Evolutionary conservation across 2,888 invertebrate species (phyloP).

Genomic region (Lordiphosa fenestrarum): DNA sequence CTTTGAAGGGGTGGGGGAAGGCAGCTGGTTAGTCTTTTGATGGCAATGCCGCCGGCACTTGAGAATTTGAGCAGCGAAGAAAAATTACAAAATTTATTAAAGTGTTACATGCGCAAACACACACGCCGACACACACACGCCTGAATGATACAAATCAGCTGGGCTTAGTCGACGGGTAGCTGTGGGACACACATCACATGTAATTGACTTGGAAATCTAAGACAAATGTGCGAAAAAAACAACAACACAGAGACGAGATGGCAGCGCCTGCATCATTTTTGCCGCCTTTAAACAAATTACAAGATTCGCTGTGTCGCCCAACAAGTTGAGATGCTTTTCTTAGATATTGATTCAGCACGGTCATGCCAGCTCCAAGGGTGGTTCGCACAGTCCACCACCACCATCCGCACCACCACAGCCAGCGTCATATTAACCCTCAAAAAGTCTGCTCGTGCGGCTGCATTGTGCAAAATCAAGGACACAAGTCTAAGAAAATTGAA

Average conservation of each 20-base stretch:
- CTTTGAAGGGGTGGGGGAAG: background rate
- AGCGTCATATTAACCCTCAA: too few relatives aligned
- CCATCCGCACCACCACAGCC: background rate
- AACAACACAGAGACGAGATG: background rate
- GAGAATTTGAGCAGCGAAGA: conserved; percentile 36
- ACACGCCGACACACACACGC: background rate
- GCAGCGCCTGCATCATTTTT: conserved; percentile 2
- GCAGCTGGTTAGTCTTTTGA: conserved; percentile 19
- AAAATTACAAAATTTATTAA: conserved; percentile 68
- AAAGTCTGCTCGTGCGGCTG: background rate
- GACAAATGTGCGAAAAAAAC: conserved; percentile 55
- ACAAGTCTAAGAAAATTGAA: background rate
- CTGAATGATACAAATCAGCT: conserved; percentile 24
- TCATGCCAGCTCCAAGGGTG: background rate
- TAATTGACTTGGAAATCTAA: conserved; percentile 69
- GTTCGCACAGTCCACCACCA: conserved; percentile 1
- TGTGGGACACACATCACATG: conserved; percentile 46
- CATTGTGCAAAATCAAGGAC: conserved; percentile 4
- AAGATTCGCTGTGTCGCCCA: conserved; percentile 24
- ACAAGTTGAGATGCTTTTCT: conserved; percentile 33
- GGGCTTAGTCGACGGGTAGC: background rate
- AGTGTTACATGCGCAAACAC: conserved; percentile 37
- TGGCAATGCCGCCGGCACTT: conserved; percentile 25
- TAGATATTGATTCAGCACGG: background rate
- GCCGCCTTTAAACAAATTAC: conserved; percentile 39